These are phyloP conservation scores for Myioborus miniatus DNA, from an alignment of 2,797 vertebrate species.

Conservation along the genomic window DNA sequence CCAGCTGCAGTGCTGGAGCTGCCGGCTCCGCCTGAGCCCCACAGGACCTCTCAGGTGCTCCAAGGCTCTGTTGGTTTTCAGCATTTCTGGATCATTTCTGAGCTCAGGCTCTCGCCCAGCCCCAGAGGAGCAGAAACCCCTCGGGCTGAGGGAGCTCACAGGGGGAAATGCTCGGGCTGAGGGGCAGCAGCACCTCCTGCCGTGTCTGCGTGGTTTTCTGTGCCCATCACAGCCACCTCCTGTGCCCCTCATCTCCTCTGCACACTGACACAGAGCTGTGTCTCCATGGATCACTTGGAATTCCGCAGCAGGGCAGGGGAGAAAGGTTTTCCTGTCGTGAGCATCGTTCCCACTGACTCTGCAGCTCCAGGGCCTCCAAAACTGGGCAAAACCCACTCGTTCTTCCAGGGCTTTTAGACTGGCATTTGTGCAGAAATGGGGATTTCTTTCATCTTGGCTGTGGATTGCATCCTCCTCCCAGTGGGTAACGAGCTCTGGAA, in stretches of 20 bases:
- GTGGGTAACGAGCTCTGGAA: background rate
- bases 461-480: background rate
- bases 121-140: background rate
- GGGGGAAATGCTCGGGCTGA: background rate
- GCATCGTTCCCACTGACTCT: rapidly evolving
- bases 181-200: background rate
- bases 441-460: background rate
- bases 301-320: background rate
- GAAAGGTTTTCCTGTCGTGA: background rate
- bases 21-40: background rate
- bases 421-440: background rate
- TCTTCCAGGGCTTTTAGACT: background rate
- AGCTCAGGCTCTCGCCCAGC: background rate
- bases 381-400: rapidly evolving
- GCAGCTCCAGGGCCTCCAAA: background rate
- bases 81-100: background rate
- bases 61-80: background rate
- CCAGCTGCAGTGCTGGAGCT: background rate
- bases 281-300: background rate
- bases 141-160: rapidly evolving
- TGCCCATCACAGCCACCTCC: background rate
- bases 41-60: background rate
- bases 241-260: background rate
- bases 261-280: background rate
- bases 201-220: rapidly evolving